Evolutionary conservation across 2,888 invertebrate species (phyloP).

Genomic region (Mesorhabditis spiculigera): DNA sequence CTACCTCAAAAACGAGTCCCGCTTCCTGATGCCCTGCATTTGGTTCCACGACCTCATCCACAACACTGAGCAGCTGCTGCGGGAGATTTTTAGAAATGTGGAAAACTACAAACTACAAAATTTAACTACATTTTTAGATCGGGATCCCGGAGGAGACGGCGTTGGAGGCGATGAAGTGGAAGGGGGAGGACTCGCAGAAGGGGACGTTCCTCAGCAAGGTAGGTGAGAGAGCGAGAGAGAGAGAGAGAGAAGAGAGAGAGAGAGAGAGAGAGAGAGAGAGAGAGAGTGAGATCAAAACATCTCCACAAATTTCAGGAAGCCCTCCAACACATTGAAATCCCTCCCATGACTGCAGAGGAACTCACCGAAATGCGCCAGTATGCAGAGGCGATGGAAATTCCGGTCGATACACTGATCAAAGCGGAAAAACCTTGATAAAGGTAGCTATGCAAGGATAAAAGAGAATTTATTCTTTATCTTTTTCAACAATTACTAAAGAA

Average conservation of each 20-base stretch:
- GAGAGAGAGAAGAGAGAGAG: no score
- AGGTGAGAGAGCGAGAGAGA: neutral
- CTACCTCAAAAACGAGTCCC: neutral
- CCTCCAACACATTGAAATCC: constrained; percentile 2
- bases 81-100: neutral
- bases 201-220: constrained; percentile 2
- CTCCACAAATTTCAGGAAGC: neutral
- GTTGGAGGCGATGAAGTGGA: neutral
- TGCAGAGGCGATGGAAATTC: neutral
- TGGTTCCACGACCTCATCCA: constrained; percentile 4
- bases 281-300: neutral
- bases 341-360: neutral
- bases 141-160: constrained; percentile 3
- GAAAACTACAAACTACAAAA: neutral
- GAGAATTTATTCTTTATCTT: neutral
- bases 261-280: no score
- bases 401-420: neutral
- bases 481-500: neutral
- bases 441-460: neutral
- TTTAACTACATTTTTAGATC: neutral
- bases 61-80: neutral
- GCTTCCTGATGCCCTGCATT: neutral
- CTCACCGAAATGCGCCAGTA: neutral
- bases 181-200: constrained; percentile 2
- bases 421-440: neutral